phyloP scores from a whole-genome alignment of 2,113 vertebrate species.

The Hiodon alosoides region DNA sequence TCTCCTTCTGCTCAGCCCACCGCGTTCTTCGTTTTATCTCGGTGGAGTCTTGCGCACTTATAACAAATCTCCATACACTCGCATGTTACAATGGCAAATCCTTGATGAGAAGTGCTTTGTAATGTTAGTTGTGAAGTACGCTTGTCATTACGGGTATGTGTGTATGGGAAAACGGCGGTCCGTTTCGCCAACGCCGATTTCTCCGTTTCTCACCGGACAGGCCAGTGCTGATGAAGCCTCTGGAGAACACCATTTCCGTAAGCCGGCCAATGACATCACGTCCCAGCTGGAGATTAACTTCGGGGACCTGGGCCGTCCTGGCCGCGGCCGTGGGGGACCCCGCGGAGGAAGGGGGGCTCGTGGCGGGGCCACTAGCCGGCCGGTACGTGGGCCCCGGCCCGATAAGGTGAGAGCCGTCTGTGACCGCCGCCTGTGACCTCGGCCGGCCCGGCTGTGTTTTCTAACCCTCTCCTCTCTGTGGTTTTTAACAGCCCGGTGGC shows the following conservation, averaged over 20 bases:
- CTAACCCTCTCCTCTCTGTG: constrained; percentile 39
- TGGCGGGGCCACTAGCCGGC: constrained; percentile 56
- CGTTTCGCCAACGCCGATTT: background rate
- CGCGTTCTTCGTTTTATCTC: too few species aligned
- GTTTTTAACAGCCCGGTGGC: constrained; percentile 70
- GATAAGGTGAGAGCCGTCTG: constrained; percentile 75
- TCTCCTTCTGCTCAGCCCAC: too few species aligned
- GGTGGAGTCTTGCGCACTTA: too few species aligned
- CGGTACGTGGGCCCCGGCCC: constrained; percentile 80
- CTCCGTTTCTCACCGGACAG: constrained; percentile 33
- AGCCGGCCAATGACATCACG: constrained; percentile 97
- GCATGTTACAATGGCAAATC: background rate
- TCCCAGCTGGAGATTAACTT: constrained; percentile 99
- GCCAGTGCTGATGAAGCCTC: constrained; percentile 74
- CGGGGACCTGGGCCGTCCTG: constrained; percentile 92
- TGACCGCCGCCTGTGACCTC: background rate
- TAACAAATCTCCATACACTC: too few species aligned
- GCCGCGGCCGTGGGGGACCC: constrained; percentile 85
- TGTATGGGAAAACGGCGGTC: background rate
- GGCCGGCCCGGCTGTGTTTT: background rate
- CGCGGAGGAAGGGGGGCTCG: constrained; percentile 85
- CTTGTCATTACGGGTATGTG: too few species aligned
- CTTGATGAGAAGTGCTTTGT: background rate
- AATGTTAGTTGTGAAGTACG: background rate
- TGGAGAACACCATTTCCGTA: constrained; percentile 94